Conservation (phyloP, 1,140 invertebrate species). For the Apis florea region DNA sequence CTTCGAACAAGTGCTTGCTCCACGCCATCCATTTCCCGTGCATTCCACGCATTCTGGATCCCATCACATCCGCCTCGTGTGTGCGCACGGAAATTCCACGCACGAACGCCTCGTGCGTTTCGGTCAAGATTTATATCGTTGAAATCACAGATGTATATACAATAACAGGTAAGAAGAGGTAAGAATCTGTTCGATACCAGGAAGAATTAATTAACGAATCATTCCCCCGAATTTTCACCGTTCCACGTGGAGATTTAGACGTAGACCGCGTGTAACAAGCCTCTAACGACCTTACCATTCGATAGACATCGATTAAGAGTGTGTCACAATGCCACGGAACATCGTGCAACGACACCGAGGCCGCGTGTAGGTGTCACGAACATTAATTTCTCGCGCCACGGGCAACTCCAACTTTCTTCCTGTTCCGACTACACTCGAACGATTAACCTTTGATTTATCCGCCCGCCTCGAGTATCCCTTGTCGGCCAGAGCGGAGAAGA, state of each 20-base stretch:
- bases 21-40: conserved; percentile 36
- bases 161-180: background rate
- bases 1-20: conserved; percentile 48
- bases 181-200: background rate
- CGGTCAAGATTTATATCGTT: background rate
- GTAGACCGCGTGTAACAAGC: conserved; percentile 26
- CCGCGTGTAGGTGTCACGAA: conserved; percentile 27
- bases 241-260: conserved; percentile 22
- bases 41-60: conserved; percentile 41
- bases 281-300: conserved; percentile 42
- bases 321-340: conserved; percentile 37
- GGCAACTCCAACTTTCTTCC: conserved; percentile 33
- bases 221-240: conserved; percentile 18
- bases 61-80: conserved; percentile 29
- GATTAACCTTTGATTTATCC: conserved; percentile 27
- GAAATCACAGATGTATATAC: background rate
- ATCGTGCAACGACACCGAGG: conserved; percentile 30
- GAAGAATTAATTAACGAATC: conserved; percentile 27
- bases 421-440: background rate
- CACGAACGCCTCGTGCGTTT: background rate
- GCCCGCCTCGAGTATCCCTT: background rate
- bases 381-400: conserved; percentile 45
- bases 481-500: no score
- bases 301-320: conserved; percentile 47
- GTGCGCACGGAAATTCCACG: conserved; percentile 21